Percentiles rank a stretch among this genome's conserved stretches.
These are phyloP conservation scores for Lydus trimaculatus DNA, from an alignment of 2,888 invertebrate species.

Conservation along the genomic window DNA sequence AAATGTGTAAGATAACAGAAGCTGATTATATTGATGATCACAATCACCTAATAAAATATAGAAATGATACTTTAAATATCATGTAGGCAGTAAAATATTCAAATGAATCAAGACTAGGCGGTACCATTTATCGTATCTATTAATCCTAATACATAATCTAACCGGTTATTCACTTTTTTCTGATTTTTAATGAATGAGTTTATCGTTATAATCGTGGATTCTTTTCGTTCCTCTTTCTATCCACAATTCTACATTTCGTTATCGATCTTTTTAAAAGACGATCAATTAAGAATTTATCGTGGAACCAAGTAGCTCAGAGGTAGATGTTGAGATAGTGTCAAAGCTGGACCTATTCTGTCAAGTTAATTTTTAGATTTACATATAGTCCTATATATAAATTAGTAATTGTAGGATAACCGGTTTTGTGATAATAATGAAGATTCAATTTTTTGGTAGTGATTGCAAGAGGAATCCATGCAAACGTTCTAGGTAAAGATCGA, in stretches of 20 bases:
- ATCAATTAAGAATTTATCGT: neutral
- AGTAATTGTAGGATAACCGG: neutral
- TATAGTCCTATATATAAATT: neutral
- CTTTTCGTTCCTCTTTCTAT: neutral
- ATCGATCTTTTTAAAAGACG: neutral
- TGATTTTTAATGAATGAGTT: neutral
- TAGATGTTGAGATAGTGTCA: neutral
- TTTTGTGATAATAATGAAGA: neutral
- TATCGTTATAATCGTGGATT: neutral
- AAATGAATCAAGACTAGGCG: neutral
- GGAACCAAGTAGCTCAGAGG: neutral
- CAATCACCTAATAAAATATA: neutral
- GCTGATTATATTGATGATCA: neutral
- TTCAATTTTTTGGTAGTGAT: neutral
- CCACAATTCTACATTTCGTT: neutral
- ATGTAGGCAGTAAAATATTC: neutral
- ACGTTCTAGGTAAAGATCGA: no score
- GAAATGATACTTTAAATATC: neutral
- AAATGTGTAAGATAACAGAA: neutral
- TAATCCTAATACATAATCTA: constrained; percentile 3
- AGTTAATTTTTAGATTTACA: neutral
- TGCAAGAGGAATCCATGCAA: no score
- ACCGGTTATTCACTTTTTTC: neutral
- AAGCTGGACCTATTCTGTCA: neutral
- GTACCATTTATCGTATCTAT: constrained; percentile 6